These are phyloP conservation scores for Psittacula echo DNA, from an alignment of 2,797 vertebrate species.

Conservation along the genomic window DNA sequence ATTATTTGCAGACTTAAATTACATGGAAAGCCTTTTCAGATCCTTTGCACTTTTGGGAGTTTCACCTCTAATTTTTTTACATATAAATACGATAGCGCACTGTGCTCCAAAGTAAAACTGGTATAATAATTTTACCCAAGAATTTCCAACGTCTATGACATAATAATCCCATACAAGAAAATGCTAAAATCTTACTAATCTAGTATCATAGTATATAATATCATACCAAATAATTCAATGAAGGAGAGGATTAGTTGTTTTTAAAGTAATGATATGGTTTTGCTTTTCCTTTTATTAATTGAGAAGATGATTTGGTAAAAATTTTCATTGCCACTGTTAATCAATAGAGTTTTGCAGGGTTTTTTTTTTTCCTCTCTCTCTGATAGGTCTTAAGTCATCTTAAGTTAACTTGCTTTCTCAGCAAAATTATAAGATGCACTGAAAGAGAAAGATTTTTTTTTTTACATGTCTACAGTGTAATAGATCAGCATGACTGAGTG, in stretches of 20 bases:
- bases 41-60: not conserved
- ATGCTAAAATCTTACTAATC: not conserved
- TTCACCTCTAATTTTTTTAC: not conserved
- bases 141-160: not conserved
- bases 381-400: not conserved
- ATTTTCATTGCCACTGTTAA: not conserved
- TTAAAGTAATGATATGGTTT: not conserved
- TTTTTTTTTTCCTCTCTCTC: not conserved
- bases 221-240: not conserved
- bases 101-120: not conserved
- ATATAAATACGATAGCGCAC: not conserved
- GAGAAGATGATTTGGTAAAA: not conserved
- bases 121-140: not conserved
- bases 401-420: not conserved
- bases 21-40: not conserved
- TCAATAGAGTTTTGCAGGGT: not conserved
- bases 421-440: not conserved
- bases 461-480: not conserved
- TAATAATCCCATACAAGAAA: not conserved
- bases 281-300: not conserved
- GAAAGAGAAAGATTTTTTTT: not conserved
- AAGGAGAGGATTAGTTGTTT: not conserved
- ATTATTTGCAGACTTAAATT: not conserved
- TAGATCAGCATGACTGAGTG: not conserved
- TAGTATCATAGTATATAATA: not conserved